phyloP scores from a whole-genome alignment of 2,797 vertebrate species.

The Poeciliopsis turneri region DNA sequence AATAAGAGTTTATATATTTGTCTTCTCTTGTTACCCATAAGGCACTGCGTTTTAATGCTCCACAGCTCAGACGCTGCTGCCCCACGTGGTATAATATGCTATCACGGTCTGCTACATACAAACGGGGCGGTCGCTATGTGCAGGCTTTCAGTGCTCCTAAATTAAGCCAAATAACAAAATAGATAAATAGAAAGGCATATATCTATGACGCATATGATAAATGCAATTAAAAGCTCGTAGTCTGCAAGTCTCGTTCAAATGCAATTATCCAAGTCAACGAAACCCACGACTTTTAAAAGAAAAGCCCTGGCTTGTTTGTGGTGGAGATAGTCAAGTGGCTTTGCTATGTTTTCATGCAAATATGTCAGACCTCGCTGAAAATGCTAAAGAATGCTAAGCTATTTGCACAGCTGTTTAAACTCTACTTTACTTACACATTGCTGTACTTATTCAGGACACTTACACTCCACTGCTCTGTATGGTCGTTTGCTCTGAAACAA shows the following conservation, averaged over 20 bases:
- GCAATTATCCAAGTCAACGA: neutral
- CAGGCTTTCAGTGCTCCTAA: neutral
- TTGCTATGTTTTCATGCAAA: neutral
- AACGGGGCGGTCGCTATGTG: neutral
- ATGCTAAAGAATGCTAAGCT: neutral
- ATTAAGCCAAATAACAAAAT: neutral
- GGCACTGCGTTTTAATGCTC: neutral
- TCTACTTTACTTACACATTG: neutral
- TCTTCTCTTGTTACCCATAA: neutral
- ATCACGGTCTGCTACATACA: neutral
- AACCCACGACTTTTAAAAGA: neutral
- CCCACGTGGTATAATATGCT: constrained; percentile 7
- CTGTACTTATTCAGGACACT: neutral
- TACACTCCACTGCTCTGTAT: neutral
- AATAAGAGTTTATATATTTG: no score
- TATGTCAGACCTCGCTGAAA: neutral
- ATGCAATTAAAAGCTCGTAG: neutral
- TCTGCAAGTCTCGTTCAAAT: neutral
- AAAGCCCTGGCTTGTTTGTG: neutral
- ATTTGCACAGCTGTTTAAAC: neutral
- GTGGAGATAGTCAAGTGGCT: neutral
- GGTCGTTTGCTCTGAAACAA: neutral
- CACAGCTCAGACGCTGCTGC: neutral
- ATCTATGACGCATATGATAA: neutral
- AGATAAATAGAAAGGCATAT: neutral